phyloP scores from a whole-genome alignment of 2,888 invertebrate genomes.

The Ischnus inquisitorius region DNA sequence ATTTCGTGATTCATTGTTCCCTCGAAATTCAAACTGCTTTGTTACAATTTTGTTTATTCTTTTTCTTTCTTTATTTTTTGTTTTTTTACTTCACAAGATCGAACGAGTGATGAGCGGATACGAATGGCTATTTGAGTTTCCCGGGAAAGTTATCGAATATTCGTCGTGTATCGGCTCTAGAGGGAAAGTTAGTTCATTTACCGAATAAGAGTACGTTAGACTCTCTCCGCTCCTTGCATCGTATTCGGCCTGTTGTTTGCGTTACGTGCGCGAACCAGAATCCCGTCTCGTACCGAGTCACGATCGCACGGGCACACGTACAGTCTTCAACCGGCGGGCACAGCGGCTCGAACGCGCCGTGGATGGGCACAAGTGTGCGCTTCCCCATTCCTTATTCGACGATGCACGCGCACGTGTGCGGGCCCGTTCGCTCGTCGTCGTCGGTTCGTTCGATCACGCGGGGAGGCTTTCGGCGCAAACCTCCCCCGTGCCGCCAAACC shows the following conservation, averaged over 20 bases:
- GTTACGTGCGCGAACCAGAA: slow-evolving; percentile 36
- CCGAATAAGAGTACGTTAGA: neutral
- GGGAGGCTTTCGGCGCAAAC: neutral
- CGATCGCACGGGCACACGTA: slow-evolving; percentile 35
- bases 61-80: too few relatives aligned
- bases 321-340: slow-evolving; percentile 11
- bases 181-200: slow-evolving; percentile 16
- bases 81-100: too few relatives aligned
- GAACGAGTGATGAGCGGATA: neutral
- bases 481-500: neutral
- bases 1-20: neutral
- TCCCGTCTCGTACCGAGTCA: slow-evolving; percentile 11
- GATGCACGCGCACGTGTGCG: neutral
- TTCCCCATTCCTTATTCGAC: slow-evolving; percentile 1
- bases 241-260: slow-evolving; percentile 33
- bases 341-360: neutral
- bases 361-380: neutral
- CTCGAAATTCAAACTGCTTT: neutral
- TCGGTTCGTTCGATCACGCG: slow-evolving; percentile 7
- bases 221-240: slow-evolving; percentile 6
- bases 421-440: neutral
- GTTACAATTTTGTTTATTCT: too few relatives aligned
- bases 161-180: neutral
- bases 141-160: slow-evolving; percentile 5
- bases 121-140: neutral